Conservation (phyloP, 2,888 invertebrate genomes). For the Cactoblastis cactorum region DNA sequence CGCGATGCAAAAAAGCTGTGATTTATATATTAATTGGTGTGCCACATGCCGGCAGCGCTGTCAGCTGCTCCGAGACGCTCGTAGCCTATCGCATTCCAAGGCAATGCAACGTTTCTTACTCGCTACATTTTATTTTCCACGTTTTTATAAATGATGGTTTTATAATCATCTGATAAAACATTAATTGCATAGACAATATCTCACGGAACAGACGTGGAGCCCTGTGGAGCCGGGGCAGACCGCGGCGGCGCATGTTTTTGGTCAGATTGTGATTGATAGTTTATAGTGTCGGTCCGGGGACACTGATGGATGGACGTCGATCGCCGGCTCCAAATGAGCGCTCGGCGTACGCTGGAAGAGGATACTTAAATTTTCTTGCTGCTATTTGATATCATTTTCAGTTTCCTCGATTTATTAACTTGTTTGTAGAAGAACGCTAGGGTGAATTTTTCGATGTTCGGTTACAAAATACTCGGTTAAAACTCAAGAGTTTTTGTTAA, state of each 20-base stretch:
- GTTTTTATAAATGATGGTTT: conserved; percentile 1
- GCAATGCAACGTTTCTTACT: background rate
- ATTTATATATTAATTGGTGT: background rate
- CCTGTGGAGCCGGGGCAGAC: background rate
- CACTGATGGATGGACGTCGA: background rate
- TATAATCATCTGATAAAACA: conserved; percentile 4
- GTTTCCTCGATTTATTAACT: too few species aligned
- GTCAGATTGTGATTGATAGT: conserved; percentile 8
- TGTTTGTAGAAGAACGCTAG: too few species aligned
- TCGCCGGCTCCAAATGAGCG: too few species aligned
- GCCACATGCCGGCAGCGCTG: background rate
- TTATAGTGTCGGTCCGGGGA: background rate
- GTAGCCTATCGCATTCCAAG: background rate
- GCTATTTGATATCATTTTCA: too few species aligned
- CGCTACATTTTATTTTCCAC: background rate
- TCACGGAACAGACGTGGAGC: background rate
- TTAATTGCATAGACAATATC: background rate
- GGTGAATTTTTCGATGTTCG: too few species aligned
- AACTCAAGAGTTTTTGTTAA: too few species aligned
- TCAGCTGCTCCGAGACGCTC: background rate
- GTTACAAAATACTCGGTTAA: too few species aligned
- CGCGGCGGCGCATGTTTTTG: background rate
- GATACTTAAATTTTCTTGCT: too few species aligned
- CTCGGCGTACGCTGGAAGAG: too few species aligned
- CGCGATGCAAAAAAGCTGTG: background rate